Evolutionary conservation across 2,888 invertebrate genomes (phyloP).

Genomic region (Ptychoptera contaminata): DNA sequence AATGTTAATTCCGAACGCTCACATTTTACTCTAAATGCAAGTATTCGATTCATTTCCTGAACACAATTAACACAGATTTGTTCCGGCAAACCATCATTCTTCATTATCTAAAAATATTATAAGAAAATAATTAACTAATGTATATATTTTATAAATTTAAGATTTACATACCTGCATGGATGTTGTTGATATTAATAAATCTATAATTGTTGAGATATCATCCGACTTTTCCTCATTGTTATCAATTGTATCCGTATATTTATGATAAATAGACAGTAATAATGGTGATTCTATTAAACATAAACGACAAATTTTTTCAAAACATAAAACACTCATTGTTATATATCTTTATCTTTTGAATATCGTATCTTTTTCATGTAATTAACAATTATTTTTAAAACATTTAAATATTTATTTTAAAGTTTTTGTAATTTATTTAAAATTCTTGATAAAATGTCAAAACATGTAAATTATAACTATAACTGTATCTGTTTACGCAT

Average conservation of each 20-base stretch:
- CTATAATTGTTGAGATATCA: background rate
- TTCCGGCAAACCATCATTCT: conserved; percentile 25
- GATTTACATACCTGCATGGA: conserved; percentile 6
- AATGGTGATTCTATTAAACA: conserved; percentile 22
- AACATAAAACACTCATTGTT: background rate
- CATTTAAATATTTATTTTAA: too few relatives aligned
- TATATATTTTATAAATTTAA: background rate
- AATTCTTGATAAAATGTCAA: too few relatives aligned
- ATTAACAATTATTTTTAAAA: too few relatives aligned
- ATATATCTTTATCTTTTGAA: too few relatives aligned
- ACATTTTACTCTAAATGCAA: conserved; percentile 28
- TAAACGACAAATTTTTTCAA: conserved; percentile 24
- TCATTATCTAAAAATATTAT: conserved; percentile 17
- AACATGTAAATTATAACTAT: too few relatives aligned
- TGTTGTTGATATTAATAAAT: conserved; percentile 10
- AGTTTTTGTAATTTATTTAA: too few relatives aligned
- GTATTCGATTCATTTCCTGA: conserved; percentile 27
- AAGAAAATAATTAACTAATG: background rate
- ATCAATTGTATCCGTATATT: background rate
- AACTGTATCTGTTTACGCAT: too few relatives aligned
- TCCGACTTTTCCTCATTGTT: background rate
- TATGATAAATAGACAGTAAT: conserved; percentile 24
- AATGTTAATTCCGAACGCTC: conserved; percentile 26
- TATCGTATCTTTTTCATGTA: too few relatives aligned
- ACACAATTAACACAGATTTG: conserved; percentile 27